Base-by-base conservation (phyloP, 2,888 invertebrate species). In the Patella caerulea region DNA sequence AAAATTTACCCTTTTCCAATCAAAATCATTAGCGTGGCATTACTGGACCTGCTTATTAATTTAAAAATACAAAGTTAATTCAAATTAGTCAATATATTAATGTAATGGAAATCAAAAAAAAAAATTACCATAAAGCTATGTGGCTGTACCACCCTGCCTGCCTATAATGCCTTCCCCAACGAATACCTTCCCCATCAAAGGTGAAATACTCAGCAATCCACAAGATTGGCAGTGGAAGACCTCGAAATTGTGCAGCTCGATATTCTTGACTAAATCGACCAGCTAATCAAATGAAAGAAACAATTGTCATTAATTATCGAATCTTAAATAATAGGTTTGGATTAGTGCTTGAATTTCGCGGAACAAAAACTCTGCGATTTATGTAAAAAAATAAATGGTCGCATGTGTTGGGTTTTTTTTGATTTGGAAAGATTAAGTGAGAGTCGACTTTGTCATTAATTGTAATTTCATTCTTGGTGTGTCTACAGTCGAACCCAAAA, bases 131-230 rank as follows among this genome's bases (percentile, higher is more conserved):
- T 79, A 94, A 84, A 71, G 93, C 87, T 74, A 94, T 93, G 83
- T 94, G 94, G 19, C 93, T 91, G 83, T 93, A 94, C 93, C 93
- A 94, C 24, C 94, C 94, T 3, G 94, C 93, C 15, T 88, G 86
- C 45, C 92, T 84, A 85, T 94, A 94, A 86, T 93, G 92, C 72
- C 94, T 90, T 1, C 94, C 94, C 88, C 92, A 93, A 72, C 94
- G 71, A 74, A 93, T 92, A 5, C 93, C 93, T 87, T 94, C 94
- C 0, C 94, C 94, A 83, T 94, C 94, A 76, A 94, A 92, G 2
- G 93, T 93, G 85, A 94, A 94, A 88, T 94, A 94, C 84, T 94
- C 94, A 0, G 93, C 93, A 12, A 94, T 87, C 93, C 94, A 94
- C 9, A 94, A 88, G 72, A 94, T 94, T 1, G 94, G 94, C 14